phyloP scores from a whole-genome alignment of 2,113 vertebrate species.

The Puntigrus tetrazona region DNA sequence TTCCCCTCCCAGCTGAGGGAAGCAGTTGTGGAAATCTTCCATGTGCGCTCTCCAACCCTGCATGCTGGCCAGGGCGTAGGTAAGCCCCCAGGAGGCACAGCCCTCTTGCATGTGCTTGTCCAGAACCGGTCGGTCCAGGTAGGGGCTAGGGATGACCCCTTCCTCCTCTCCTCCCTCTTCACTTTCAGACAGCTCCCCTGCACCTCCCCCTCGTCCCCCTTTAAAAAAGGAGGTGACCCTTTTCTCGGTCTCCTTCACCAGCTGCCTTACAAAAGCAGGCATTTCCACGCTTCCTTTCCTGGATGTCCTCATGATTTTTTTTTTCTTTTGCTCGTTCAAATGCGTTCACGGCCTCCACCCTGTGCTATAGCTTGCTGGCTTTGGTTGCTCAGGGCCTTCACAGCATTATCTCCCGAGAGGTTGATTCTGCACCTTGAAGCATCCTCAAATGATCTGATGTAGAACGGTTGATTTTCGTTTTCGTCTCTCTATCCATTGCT shows the following conservation, averaged over 20 bases:
- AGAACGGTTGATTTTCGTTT: background rate
- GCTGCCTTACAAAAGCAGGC: conserved; percentile 76
- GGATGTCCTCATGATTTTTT: conserved; percentile 71
- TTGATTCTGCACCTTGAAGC: conserved; percentile 33
- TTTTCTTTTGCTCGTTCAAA: conserved; percentile 50
- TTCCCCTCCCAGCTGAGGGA: conserved; percentile 70
- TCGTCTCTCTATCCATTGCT: conserved; percentile 36
- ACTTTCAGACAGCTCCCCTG: conserved; percentile 60
- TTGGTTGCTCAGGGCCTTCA: conserved; percentile 41
- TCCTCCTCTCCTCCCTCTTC: conserved; percentile 66
- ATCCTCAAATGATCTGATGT: conserved; percentile 32
- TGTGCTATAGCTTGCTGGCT: conserved; percentile 28
- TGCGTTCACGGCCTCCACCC: conserved; percentile 46
- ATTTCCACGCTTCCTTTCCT: conserved; percentile 77
- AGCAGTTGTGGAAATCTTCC: conserved; percentile 80
- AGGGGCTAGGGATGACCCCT: conserved; percentile 67
- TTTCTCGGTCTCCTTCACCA: conserved; percentile 78
- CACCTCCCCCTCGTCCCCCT: conserved; percentile 70
- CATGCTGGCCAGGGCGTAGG: conserved; percentile 76
- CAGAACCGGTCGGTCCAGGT: conserved; percentile 72
- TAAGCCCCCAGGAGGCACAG: conserved; percentile 71
- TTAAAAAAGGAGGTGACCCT: conserved; percentile 79
- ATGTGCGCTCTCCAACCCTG: conserved; percentile 80
- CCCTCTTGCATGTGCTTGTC: conserved; percentile 77
- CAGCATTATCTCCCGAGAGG: conserved; percentile 43